phyloP scores from a whole-genome alignment of 2,797 vertebrate species.

The Oryzias dopingdopingensis region DNA sequence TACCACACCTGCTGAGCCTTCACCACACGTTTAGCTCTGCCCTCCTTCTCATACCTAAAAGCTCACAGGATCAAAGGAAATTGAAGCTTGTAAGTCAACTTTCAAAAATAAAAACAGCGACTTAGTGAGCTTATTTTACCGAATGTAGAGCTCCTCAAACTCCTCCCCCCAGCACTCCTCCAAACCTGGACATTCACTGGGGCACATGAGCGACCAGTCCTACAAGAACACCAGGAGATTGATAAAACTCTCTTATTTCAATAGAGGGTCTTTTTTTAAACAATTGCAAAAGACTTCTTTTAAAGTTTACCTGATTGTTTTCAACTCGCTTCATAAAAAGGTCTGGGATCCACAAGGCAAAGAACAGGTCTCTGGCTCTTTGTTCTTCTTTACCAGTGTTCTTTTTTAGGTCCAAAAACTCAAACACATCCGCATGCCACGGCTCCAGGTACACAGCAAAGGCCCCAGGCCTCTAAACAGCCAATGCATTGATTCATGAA shows the following conservation, averaged over 20 bases:
- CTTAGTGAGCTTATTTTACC: constrained; percentile 37
- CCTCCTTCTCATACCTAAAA: constrained; percentile 84
- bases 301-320: constrained; percentile 81
- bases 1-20: constrained; percentile 97
- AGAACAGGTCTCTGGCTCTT: constrained; percentile 94
- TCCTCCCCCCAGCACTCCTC: constrained; percentile 95
- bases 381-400: constrained; percentile 98
- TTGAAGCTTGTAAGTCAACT: no score
- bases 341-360: constrained; percentile 95
- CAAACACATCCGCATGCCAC: constrained; percentile 94
- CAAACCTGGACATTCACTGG: constrained; percentile 91
- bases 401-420: constrained; percentile 96
- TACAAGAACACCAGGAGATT: constrained; percentile 16
- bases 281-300: no score
- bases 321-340: constrained; percentile 98
- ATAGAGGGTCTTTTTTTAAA: not conserved
- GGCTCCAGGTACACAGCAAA: constrained; percentile 97
- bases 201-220: constrained; percentile 97
- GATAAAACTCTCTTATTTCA: not conserved
- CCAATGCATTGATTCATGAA: rapidly evolving
- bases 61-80: not conserved
- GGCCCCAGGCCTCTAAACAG: constrained; percentile 86
- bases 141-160: constrained; percentile 92
- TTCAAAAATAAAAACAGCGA: not conserved
- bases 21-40: constrained; percentile 84